phyloP scores from a whole-genome alignment of 2,888 invertebrate species.

The Agrochola lota region DNA sequence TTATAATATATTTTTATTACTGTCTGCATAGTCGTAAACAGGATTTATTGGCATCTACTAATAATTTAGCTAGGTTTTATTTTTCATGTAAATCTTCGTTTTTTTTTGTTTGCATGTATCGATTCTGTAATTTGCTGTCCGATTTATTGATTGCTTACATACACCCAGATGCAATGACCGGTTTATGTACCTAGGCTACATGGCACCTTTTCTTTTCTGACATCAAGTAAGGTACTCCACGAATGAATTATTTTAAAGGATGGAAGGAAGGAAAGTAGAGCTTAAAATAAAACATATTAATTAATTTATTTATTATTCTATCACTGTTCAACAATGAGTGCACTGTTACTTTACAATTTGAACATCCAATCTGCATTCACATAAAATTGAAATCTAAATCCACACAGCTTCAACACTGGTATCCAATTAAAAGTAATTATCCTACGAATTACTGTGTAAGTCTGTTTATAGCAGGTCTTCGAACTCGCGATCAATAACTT shows the following conservation, averaged over 20 bases:
- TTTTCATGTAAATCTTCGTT: slow-evolving; percentile 28
- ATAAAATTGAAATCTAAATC: slow-evolving; percentile 11
- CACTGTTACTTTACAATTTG: too few relatives aligned
- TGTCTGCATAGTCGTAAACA: slow-evolving; percentile 54
- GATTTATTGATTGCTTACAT: slow-evolving; percentile 33
- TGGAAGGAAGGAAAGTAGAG: not conserved
- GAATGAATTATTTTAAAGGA: not conserved
- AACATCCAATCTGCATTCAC: slow-evolving; percentile 1
- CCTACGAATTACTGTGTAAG: slow-evolving; percentile 52
- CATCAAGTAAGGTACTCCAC: not conserved
- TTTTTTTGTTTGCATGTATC: slow-evolving; percentile 25
- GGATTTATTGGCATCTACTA: slow-evolving; percentile 61
- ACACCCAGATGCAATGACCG: not conserved
- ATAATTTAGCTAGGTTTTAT: slow-evolving; percentile 48
- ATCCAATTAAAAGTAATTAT: slow-evolving; percentile 65
- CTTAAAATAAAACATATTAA: not conserved
- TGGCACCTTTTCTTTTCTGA: not conserved
- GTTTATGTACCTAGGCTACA: not conserved
- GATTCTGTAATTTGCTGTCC: slow-evolving; percentile 25
- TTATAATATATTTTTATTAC: slow-evolving; percentile 65
- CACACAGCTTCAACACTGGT: slow-evolving; percentile 5
- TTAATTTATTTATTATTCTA: too few relatives aligned
- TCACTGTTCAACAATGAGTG: too few relatives aligned
- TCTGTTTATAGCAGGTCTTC: slow-evolving; percentile 60
- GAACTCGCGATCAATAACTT: slow-evolving; percentile 64